A percentile compares a stretch with the other conserved stretches of the same genome.
These are phyloP conservation scores for Ceriagrion tenellum DNA, from an alignment of 2,888 invertebrate species.

Conservation along the genomic window DNA sequence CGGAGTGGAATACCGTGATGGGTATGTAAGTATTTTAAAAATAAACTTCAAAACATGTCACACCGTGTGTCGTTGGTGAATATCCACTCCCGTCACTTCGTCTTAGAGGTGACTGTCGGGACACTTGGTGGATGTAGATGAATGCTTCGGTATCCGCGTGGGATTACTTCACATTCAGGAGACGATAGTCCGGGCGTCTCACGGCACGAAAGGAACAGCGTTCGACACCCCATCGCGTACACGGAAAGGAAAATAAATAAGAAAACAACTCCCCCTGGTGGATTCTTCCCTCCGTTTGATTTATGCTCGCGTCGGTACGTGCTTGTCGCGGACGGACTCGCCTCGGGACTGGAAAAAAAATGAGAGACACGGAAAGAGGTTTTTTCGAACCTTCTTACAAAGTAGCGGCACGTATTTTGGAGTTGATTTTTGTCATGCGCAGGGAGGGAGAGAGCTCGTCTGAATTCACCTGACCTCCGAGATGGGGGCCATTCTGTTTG, in stretches of 20 bases:
- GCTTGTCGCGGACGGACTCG: not conserved
- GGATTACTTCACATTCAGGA: not conserved
- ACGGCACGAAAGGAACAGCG: not conserved
- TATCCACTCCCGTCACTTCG: no score
- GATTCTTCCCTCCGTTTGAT: not conserved
- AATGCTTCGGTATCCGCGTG: not conserved
- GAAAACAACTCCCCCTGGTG: not conserved
- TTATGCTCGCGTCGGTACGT: not conserved
- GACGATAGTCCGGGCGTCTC: not conserved
- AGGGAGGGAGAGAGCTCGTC: not conserved
- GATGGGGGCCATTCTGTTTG: not conserved
- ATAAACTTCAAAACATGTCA: no score
- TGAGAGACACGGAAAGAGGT: no score
- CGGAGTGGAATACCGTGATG: no score
- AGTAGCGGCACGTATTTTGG: not conserved
- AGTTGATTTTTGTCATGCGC: slow-evolving; percentile 5
- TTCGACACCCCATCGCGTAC: slow-evolving; percentile 11
- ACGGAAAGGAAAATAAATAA: not conserved
- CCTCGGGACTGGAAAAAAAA: not conserved
- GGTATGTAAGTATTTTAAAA: no score
- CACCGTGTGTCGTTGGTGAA: no score
- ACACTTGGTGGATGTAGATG: no score
- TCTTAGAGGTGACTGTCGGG: no score
- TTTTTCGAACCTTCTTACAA: not conserved
- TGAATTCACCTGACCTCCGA: not conserved